phyloP scores from a whole-genome alignment of 2,888 invertebrate genomes.

The Mycalesis mineus region DNA sequence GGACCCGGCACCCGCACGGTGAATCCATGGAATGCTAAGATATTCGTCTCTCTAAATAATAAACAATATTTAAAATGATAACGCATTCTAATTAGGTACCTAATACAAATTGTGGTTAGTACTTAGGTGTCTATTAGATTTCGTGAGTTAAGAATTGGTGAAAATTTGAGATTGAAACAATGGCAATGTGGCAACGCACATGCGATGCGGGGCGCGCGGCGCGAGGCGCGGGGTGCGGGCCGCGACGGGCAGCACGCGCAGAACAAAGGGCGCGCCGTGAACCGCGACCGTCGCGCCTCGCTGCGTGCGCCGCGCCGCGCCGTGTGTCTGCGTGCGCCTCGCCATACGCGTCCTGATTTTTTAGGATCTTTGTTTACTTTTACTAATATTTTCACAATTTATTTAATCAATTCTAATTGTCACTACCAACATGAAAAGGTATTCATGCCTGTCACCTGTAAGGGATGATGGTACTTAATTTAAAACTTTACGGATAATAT shows the following conservation, averaged over 20 bases:
- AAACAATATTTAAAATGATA: too few species aligned
- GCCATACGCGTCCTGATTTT: constrained; percentile 30
- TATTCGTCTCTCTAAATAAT: too few species aligned
- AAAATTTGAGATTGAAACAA: constrained; percentile 21
- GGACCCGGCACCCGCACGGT: too few species aligned
- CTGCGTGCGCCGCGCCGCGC: constrained; percentile 45
- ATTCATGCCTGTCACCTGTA: too few species aligned
- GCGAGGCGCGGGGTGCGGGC: constrained; percentile 11
- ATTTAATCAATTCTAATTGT: background rate
- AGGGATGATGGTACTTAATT: too few species aligned
- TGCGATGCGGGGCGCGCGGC: constrained; percentile 10
- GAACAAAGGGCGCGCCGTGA: constrained; percentile 78
- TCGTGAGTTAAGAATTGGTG: constrained; percentile 3
- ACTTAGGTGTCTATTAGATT: too few species aligned
- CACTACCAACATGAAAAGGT: background rate
- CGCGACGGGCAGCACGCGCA: constrained; percentile 46
- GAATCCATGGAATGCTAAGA: too few species aligned
- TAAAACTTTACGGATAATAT: too few species aligned
- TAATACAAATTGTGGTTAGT: too few species aligned
- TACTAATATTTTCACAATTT: background rate
- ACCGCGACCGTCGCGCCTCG: constrained; percentile 72
- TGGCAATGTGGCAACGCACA: constrained; percentile 24
- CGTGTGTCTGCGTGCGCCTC: constrained; percentile 32
- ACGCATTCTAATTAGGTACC: too few species aligned
- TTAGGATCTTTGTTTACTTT: constrained; percentile 16